Evolutionary conservation across 2,113 vertebrate genomes (phyloP).

Genomic region (Rhinoderma darwinii): DNA sequence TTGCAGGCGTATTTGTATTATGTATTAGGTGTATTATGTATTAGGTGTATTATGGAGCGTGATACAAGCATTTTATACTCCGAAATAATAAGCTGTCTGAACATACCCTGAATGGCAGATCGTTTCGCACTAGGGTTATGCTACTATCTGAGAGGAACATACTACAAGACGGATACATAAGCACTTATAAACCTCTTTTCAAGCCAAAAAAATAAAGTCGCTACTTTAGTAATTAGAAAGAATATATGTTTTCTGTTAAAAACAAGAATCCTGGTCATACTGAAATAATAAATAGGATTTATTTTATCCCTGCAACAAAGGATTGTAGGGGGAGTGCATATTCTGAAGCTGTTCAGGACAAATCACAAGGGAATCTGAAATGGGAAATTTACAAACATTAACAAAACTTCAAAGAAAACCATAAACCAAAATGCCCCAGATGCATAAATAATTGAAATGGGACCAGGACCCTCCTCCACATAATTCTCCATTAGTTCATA

Average conservation of each 20-base stretch:
- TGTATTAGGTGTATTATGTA: too few relatives aligned
- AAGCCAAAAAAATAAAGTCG: background rate
- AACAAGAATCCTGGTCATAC: background rate
- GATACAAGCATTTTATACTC: too few relatives aligned
- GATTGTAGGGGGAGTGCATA: background rate
- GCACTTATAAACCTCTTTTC: background rate
- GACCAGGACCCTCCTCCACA: background rate
- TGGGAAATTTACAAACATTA: slow-evolving; percentile 4
- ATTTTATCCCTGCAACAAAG: background rate
- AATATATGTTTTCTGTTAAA: background rate
- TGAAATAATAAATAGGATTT: slow-evolving; percentile 18
- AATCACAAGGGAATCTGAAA: slow-evolving; percentile 21
- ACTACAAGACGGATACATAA: too few relatives aligned
- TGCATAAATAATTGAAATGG: slow-evolving; percentile 45
- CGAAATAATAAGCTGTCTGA: too few relatives aligned
- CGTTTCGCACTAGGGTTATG: too few relatives aligned
- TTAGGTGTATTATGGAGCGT: too few relatives aligned
- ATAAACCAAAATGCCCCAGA: slow-evolving; percentile 41
- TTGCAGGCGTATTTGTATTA: too few relatives aligned
- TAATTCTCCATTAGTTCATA: background rate
- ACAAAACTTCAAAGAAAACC: slow-evolving; percentile 47
- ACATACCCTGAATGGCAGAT: too few relatives aligned
- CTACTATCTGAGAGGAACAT: too few relatives aligned
- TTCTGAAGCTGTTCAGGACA: background rate
- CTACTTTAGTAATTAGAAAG: background rate